These are phyloP conservation scores for Myotis davidii DNA, from an alignment of 2,113 vertebrate genomes.

Conservation along the genomic window DNA sequence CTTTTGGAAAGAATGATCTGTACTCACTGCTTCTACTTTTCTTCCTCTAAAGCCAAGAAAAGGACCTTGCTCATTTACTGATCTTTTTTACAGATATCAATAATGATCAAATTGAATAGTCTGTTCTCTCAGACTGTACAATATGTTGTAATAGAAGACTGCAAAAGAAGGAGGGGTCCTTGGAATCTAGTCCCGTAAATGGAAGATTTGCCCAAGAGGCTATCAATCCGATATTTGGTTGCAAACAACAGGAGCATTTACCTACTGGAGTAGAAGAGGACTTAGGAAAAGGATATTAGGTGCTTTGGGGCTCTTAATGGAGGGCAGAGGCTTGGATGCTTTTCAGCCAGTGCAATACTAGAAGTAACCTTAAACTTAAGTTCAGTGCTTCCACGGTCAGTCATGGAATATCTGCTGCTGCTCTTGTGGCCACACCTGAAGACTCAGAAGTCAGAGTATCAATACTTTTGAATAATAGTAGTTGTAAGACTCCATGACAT, in stretches of 20 bases:
- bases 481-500: neutral
- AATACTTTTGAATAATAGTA: neutral
- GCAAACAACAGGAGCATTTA: neutral
- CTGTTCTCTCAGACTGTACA: neutral
- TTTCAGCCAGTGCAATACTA: accelerated
- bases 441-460: neutral
- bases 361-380: neutral
- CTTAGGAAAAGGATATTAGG: neutral
- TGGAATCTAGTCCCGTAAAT: neutral
- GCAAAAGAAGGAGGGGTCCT: neutral
- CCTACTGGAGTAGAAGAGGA: neutral
- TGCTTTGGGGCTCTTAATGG: neutral
- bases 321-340: neutral
- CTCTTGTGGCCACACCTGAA: neutral
- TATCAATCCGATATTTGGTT: neutral
- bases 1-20: neutral
- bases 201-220: neutral
- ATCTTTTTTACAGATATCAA: neutral
- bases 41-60: neutral
- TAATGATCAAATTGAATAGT: neutral
- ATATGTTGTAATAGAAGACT: neutral
- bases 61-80: neutral
- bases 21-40: neutral
- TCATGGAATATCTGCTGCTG: neutral
- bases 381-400: neutral